Conservation (phyloP, 2,797 vertebrate species). For the Ciconia nigra region DNA sequence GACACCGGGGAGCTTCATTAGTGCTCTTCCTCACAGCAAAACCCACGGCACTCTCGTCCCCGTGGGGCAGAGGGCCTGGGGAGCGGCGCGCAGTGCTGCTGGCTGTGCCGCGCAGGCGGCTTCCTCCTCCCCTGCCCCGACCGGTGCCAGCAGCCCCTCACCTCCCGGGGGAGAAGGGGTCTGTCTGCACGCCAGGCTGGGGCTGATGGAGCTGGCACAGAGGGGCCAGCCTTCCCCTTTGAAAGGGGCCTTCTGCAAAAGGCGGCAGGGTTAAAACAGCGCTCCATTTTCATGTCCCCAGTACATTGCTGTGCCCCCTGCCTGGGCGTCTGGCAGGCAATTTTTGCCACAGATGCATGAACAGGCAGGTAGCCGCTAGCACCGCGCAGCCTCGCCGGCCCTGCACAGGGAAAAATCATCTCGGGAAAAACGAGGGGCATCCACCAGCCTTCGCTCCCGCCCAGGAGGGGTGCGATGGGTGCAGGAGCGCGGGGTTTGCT, state of each 20-base stretch:
- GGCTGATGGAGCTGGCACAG: background rate
- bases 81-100: background rate
- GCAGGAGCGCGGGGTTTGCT: background rate
- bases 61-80: background rate
- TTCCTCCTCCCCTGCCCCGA: too few species aligned
- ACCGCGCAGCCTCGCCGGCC: background rate
- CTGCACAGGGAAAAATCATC: fast-evolving
- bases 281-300: background rate
- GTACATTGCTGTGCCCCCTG: background rate
- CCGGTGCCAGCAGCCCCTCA: background rate
- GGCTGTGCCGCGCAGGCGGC: background rate
- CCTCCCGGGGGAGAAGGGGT: fast-evolving
- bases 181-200: background rate
- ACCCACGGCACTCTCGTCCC: fast-evolving
- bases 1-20: background rate
- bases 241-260: background rate
- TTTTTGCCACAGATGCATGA: background rate
- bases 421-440: background rate
- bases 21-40: background rate
- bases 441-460: background rate
- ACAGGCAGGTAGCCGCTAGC: background rate
- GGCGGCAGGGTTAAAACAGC: background rate
- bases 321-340: background rate
- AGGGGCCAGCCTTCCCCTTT: background rate
- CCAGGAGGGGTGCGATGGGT: background rate